Evolutionary conservation across 1,140 invertebrate species (phyloP), one percentile per base, ranked within the genome.

Genomic region (Drepana arcuata): DNA sequence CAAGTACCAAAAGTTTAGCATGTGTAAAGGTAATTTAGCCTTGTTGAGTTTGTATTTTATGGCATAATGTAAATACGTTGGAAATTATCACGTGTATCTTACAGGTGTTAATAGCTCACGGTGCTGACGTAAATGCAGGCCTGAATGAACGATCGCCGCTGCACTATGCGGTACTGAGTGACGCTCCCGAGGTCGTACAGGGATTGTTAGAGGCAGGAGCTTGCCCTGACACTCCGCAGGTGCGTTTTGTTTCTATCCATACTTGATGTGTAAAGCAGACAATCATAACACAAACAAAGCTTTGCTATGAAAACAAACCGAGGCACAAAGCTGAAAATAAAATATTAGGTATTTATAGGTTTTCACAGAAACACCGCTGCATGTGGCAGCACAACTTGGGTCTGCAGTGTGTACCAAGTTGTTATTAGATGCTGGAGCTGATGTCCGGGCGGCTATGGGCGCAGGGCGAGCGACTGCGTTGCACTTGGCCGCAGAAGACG

Each of bases 401-500:
- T 88, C 88, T 15, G 78, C 86, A 0, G 79, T 83, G 32, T 92
- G 91, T 57, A 83, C 92, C 2, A 88, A 88, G 56, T 57, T 94
- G 11, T 73, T 94, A 1, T 72, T 94, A 15, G 84, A 84, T 32
- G 84, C 91, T 41, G 91, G 91, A 11, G 93, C 93, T 2, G 91
- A 93, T 52, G 90, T 93, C 1, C 84, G 90, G 16, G 90, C 91
- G 0, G 90, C 91, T 38, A 85, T 89, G 26, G 92, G 92, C 0
- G 58, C 81, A 6, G 86, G 86, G 24, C 86, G 87, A 54, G 84
- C 90, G 1, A 94, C 93, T 1, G 89, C 93, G 0, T 63, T 96
- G 5, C 94, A 95, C 68, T 84, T 95, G 48, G 91, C 93, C 3
- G 92, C 93, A 0, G 91, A 93, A 43, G 92, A 95, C 49, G 92